phyloP scores from a whole-genome alignment of 2,888 invertebrate species.

The Drosophila anceps region DNA sequence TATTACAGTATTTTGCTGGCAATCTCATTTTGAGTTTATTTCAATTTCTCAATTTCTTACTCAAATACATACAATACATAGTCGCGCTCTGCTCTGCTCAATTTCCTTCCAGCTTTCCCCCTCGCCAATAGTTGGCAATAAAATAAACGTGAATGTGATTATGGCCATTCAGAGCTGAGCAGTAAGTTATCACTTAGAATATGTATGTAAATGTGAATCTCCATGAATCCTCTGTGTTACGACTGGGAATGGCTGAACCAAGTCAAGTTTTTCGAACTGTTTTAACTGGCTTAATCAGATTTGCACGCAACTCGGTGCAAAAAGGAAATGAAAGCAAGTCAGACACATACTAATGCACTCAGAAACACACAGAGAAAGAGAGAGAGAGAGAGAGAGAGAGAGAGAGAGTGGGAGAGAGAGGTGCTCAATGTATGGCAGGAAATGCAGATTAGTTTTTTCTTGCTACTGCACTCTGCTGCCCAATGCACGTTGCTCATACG shows the following conservation, averaged over 20 bases:
- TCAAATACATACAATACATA: not conserved
- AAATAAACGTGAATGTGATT: slow-evolving; percentile 5
- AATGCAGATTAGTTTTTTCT: slow-evolving; percentile 54
- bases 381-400: not conserved
- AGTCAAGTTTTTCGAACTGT: not conserved
- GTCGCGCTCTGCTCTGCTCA: not conserved
- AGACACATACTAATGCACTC: not conserved
- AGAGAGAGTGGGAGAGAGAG: no score
- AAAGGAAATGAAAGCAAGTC: not conserved
- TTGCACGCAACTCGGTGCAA: not conserved
- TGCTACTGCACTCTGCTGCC: not conserved
- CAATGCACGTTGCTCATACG: slow-evolving; percentile 51
- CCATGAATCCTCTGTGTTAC: not conserved
- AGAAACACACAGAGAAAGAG: not conserved
- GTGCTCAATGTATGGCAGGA: slow-evolving; percentile 27
- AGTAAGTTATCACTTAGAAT: slow-evolving; percentile 2
- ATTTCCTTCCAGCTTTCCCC: not conserved
- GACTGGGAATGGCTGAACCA: not conserved
- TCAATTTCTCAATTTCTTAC: not conserved
- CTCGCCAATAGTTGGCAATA: slow-evolving; percentile 1
- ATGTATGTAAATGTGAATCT: not conserved
- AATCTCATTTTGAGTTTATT: slow-evolving; percentile 4
- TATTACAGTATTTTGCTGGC: not conserved
- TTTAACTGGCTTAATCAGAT: slow-evolving; percentile 5
- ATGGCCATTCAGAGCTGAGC: slow-evolving; percentile 4